A percentile compares a stretch with the other conserved stretches of the same genome.
Conservation (phyloP, 2,113 vertebrate species). For the Albula goreensis region DNA sequence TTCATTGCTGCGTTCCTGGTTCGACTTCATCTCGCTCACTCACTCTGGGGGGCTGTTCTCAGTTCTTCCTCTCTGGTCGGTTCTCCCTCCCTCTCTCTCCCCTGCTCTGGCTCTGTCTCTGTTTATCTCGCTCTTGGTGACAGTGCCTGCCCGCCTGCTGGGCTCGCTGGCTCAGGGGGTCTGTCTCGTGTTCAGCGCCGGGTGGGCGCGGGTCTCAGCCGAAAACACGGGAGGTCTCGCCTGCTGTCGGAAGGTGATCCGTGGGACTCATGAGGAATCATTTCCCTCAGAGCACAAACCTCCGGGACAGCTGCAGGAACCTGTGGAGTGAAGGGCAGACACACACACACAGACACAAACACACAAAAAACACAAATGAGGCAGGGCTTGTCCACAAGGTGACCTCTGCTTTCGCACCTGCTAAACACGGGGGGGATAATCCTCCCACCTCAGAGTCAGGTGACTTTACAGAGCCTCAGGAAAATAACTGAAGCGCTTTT, state of each 20-base stretch:
- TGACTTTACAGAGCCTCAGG: neutral
- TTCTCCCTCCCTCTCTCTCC: conserved; percentile 46
- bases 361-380: neutral
- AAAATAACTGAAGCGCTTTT: neutral
- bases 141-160: conserved; percentile 11
- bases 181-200: conserved; percentile 72
- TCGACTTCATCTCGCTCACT: conserved; percentile 96
- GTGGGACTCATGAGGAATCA: conserved; percentile 98
- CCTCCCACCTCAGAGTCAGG: neutral
- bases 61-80: neutral
- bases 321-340: conserved; percentile 31
- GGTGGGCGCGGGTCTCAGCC: conserved; percentile 77
- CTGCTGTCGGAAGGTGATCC: conserved; percentile 85
- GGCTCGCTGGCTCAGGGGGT: conserved; percentile 32
- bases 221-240: conserved; percentile 85
- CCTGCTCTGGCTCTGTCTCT: conserved; percentile 67
- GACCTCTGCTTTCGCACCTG: neutral
- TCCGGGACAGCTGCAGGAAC: conserved; percentile 70
- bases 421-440: neutral
- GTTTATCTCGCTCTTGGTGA: conserved; percentile 17
- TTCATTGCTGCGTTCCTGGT: conserved; percentile 97
- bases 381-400: neutral
- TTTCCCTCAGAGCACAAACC: conserved; percentile 82
- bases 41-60: neutral
- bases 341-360: conserved; percentile 20